Evolutionary conservation across 1,140 invertebrate genomes (phyloP).

Genomic region (Ostrea edulis): DNA sequence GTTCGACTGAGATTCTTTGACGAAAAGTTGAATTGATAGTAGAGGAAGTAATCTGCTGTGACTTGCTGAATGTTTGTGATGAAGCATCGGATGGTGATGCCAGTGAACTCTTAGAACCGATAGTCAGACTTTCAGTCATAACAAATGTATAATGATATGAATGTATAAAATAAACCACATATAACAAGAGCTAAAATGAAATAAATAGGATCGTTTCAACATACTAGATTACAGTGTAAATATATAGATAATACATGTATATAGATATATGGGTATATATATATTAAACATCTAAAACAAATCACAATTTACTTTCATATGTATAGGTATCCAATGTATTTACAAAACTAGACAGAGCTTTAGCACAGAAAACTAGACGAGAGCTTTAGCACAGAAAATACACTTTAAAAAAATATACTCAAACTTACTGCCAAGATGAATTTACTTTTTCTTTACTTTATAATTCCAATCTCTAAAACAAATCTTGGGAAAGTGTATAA

Average conservation of each 20-base stretch:
- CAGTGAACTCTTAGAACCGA: neutral
- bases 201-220: constrained; percentile 32
- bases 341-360: neutral
- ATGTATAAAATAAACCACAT: constrained; percentile 32
- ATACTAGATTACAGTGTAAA: constrained; percentile 21
- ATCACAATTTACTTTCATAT: constrained; percentile 34
- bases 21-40: neutral
- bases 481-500: constrained; percentile 27
- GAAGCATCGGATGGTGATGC: neutral
- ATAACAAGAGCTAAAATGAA: constrained; percentile 39
- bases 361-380: neutral
- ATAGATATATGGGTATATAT: constrained; percentile 38
- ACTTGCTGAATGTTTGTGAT: neutral
- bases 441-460: neutral
- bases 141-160: constrained; percentile 39
- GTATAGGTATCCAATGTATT: neutral
- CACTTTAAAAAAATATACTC: neutral
- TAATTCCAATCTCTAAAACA: neutral
- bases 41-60: neutral
- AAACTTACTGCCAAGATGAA: neutral
- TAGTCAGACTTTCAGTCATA: constrained; percentile 26
- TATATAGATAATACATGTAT: constrained; percentile 38
- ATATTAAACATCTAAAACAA: constrained; percentile 40
- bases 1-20: constrained; percentile 17
- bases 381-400: neutral